Evolutionary conservation across 2,888 invertebrate genomes (phyloP), one percentile per base, ranked within the genome.

Genomic region (Xylocampa areola): DNA sequence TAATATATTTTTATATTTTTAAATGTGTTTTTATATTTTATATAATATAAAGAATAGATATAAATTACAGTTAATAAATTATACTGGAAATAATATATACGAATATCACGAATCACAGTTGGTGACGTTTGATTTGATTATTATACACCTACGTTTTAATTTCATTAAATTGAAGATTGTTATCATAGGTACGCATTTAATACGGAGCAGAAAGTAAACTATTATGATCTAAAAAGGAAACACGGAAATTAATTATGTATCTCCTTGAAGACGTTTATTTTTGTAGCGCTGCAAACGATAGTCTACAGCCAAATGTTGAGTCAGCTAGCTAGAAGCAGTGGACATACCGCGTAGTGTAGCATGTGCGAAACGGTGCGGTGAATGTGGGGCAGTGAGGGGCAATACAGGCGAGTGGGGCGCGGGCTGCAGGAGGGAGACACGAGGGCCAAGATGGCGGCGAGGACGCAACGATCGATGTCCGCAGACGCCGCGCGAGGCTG

Each of bases 391-490:
- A 92, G 89, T 87, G 88, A 88, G 90, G 90, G 89, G 91, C 84
- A 84, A 77, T 73, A 68, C 85, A 81, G 88, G 85, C 82, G 85
- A 81, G 87, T 79, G 85, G 85, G 85, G 88, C 77, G 81, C 76
- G 79, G 82, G 71, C 57, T 80, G 86, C 85, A 85, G 85, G 88
- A 86, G 92, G 91, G 90, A 90, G 91, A 89, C 88, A 88, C 84
- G 90, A 90, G 91, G 91, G 92, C 92, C 91, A 93, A 93, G 92
- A 93, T 93, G 93, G 93, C 92, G 91, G 89, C 90, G 91, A 89
- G 91, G 92, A 92, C 92, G 91, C 90, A 88, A 84, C 93, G 93
- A 92, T 92, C 93, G 92, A 93, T 93, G 92, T 88, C 87, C 90
- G 88, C 87, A 92, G 92, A 92, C 92, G 90, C 87, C 84, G 88